phyloP scores from a whole-genome alignment of 1,140 invertebrate genomes.

The Popillia japonica region DNA sequence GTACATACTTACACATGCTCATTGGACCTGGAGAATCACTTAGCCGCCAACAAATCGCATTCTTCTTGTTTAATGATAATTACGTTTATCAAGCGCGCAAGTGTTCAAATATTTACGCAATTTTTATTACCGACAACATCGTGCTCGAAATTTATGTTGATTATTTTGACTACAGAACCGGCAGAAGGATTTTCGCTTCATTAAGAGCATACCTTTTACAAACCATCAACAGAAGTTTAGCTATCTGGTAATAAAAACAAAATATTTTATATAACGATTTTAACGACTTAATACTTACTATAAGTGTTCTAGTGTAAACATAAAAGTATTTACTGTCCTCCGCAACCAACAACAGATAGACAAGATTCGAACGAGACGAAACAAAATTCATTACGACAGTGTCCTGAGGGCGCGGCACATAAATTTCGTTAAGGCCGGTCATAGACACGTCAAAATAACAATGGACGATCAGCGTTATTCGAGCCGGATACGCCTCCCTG shows the following conservation, averaged over 20 bases:
- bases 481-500: conserved; percentile 31
- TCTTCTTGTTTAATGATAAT: neutral
- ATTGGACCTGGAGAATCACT: neutral
- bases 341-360: neutral
- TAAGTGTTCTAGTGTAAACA: neutral
- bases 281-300: neutral
- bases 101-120: conserved; percentile 2
- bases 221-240: too few species aligned
- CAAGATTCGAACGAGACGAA: neutral
- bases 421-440: conserved; percentile 31
- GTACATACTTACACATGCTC: neutral
- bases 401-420: conserved; percentile 7
- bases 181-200: neutral
- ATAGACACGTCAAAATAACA: conserved; percentile 34
- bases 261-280: too few species aligned
- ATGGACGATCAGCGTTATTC: conserved; percentile 23
- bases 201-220: too few species aligned
- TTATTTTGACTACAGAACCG: neutral
- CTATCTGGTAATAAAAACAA: too few species aligned
- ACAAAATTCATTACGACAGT: conserved; percentile 6
- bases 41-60: neutral
- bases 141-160: neutral
- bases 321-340: neutral
- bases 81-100: neutral
- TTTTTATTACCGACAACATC: neutral